Evolutionary conservation across 2,888 invertebrate genomes (phyloP), one percentile per base, ranked within the genome.

Genomic region (Capitulum mitella): DNA sequence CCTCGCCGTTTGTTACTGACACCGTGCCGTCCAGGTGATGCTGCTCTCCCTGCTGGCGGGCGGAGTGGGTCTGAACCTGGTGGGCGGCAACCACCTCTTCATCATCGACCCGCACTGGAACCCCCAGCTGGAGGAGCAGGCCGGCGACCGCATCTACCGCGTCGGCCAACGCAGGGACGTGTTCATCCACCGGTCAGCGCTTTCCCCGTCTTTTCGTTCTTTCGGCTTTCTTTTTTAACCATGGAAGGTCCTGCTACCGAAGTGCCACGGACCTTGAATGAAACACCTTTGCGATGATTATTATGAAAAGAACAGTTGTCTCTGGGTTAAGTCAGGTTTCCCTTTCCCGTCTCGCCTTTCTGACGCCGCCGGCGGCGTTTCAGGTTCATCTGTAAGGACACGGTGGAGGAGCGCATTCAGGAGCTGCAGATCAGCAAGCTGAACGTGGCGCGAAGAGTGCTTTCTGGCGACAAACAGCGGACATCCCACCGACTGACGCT

Each of bases 41-140:
- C 86, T 98, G 70, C 87, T 98, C 0, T 97, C 97, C 0, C 87
- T 98, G 46, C 92, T 93, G 80, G 97, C 98, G 70, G 98, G 97
- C 77, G 98, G 97, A 43, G 96, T 97, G 29, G 98, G 98, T 0
- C 88, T 98, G 26, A 98, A 98, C 88, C 88, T 98, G 78, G 89
- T 93, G 79, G 98, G 97, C 3, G 98, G 92, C 0, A 97, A 94
- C 88, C 95, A 98, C 85, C 89, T 98, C 77, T 89, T 97, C 48
- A 87, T 98, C 51, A 86, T 96, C 37, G 98, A 98, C 87, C 89
- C 95, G 78, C 97, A 98, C 86, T 98, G 97, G 96, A 98, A 98
- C 89, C 98, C 98, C 0, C 97, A 97, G 84, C 87, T 98, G 76
- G 98, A 98, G 86, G 89, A 91, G 74, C 98, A 98, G 86, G 98